A percentile compares a stretch with the other conserved stretches of the same genome.
phyloP scores from a whole-genome alignment of 1,140 invertebrate species.

The Scaptomyza hsui region DNA sequence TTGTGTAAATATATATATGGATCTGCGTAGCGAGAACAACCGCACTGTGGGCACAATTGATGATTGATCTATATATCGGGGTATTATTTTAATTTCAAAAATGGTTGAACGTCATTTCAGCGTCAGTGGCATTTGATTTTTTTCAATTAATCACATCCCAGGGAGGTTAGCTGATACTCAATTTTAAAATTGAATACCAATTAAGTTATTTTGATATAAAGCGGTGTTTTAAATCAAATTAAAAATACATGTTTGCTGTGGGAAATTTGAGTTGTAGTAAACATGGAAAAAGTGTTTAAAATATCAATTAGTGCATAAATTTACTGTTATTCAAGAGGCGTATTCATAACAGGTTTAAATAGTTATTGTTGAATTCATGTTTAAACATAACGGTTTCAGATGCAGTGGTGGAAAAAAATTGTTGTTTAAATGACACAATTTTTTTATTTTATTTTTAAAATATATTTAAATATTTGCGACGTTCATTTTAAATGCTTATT shows the following conservation, averaged over 20 bases:
- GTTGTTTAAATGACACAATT: too few relatives aligned
- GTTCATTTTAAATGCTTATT: too few relatives aligned
- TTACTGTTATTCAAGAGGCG: too few relatives aligned
- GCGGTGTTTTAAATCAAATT: too few relatives aligned
- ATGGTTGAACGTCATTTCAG: neutral
- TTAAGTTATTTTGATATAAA: neutral
- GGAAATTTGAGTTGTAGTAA: neutral
- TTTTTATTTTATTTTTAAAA: too few relatives aligned
- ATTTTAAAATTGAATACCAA: neutral
- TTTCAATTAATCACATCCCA: neutral
- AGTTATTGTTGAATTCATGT: too few relatives aligned
- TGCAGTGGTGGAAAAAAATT: too few relatives aligned
- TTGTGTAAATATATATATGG: constrained; percentile 58
- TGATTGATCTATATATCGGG: neutral
- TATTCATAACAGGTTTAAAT: too few relatives aligned
- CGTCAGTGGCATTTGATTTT: neutral
- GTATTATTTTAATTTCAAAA: neutral
- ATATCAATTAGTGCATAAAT: neutral
- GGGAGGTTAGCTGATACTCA: neutral
- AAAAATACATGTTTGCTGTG: neutral
- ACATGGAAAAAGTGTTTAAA: neutral
- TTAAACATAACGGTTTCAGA: too few relatives aligned
- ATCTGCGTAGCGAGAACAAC: neutral
- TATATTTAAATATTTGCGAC: too few relatives aligned
- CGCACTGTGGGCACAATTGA: neutral